Evolutionary conservation across 30 jellyfish, hydroid and myxozoan genomes (phyloP).

Genomic region (Catostylus mosaicus): DNA sequence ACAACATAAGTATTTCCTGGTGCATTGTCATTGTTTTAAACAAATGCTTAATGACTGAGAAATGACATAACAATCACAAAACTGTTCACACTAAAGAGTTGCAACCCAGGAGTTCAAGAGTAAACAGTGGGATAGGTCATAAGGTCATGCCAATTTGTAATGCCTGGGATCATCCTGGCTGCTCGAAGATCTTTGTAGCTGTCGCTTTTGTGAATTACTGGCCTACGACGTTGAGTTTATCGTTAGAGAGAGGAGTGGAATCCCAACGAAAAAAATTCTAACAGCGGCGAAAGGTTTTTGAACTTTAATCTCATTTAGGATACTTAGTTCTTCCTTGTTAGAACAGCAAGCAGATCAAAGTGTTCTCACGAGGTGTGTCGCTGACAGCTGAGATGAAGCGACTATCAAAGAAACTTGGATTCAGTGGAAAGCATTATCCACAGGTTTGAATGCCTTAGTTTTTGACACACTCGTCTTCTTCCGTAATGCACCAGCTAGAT

Average conservation of each 20-base stretch:
- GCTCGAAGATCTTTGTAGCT: not conserved
- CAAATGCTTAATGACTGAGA: not conserved
- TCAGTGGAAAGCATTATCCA: conserved; percentile 44
- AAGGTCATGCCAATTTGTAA: conserved; percentile 17
- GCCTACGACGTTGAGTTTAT: no score
- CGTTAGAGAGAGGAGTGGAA: no score
- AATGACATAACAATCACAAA: not conserved
- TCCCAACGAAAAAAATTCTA: no score
- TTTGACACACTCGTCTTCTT: no score
- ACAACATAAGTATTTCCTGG: not conserved
- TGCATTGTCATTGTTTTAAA: not conserved
- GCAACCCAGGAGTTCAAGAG: conserved; percentile 39
- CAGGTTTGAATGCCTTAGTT: conserved; percentile 36
- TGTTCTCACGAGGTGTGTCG: not conserved
- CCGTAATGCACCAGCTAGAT: no score
- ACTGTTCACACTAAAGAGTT: conserved; percentile 12
- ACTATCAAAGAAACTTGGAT: conserved; percentile 40
- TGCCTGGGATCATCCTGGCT: conserved; percentile 9
- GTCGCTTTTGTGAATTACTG: no score
- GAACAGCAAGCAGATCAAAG: not conserved
- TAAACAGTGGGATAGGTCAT: conserved; percentile 39
- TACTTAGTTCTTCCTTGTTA: no score
- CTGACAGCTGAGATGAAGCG: conserved; percentile 38
- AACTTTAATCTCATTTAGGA: no score
- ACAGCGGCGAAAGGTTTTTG: no score